phyloP scores from a whole-genome alignment of 92 coral and sea anemone genomes.

The Epizoanthus rinbou region DNA sequence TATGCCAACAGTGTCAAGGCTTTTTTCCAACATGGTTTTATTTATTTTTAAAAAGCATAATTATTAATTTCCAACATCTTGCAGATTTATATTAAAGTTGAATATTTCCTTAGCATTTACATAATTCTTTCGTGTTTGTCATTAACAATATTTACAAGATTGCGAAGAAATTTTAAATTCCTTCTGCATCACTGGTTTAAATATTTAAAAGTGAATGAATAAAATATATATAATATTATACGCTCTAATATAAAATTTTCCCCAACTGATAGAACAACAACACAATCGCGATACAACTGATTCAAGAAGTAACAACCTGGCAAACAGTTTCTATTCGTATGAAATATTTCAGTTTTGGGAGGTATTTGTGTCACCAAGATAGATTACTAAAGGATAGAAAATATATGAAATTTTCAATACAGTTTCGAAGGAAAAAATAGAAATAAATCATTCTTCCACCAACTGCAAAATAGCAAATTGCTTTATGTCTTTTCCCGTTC shows the following conservation, averaged over 20 bases:
- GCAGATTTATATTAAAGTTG: conserved; percentile 7
- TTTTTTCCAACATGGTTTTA: background rate
- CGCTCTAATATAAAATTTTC: conserved; percentile 4
- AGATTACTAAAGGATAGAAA: too few species aligned
- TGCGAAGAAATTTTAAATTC: conserved; percentile 5
- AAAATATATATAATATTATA: background rate
- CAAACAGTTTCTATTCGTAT: too few species aligned
- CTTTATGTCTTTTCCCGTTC: too few species aligned
- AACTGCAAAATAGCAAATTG: too few species aligned
- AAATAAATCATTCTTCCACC: too few species aligned
- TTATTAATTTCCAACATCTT: conserved; percentile 22
- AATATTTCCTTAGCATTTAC: conserved; percentile 20
- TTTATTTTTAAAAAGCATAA: conserved; percentile 5
- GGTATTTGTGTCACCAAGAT: too few species aligned
- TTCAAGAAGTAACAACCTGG: too few species aligned
- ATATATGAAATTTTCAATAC: too few species aligned
- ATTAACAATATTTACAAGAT: conserved; percentile 6
- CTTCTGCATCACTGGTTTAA: conserved; percentile 6
- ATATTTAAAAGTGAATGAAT: background rate
- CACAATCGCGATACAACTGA: background rate
- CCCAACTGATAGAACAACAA: background rate
- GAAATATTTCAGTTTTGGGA: too few species aligned
- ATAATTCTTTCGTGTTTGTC: background rate
- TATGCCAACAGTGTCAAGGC: too few species aligned
- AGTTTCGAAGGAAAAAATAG: too few species aligned